Conservation (phyloP, 2,797 vertebrate species). For the Catostomus latipinnis region DNA sequence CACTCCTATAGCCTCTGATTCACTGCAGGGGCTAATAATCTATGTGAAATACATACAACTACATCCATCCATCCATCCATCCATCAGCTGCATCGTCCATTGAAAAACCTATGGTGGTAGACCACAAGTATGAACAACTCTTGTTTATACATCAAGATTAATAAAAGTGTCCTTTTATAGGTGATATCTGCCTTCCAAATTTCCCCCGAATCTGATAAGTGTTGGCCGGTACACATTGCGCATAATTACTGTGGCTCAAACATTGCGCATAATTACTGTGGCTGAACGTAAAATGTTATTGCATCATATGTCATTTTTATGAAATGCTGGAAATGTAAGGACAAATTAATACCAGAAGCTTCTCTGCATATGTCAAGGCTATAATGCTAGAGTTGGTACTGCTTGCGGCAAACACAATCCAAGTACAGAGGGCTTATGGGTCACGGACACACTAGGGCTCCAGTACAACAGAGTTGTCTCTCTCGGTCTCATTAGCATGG, state of each 20-base stretch:
- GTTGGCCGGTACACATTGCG: background rate
- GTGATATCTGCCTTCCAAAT: background rate
- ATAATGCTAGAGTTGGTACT: background rate
- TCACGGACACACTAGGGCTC: slow-evolving; percentile 7
- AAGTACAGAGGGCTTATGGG: slow-evolving; percentile 29
- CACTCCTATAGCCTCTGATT: slow-evolving; percentile 1
- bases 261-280: slow-evolving; percentile 3
- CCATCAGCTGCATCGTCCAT: background rate
- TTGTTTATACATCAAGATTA: too few species aligned
- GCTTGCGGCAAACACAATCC: slow-evolving; percentile 3
- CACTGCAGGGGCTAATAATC: slow-evolving; percentile 16
- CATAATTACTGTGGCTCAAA: slow-evolving; percentile 9
- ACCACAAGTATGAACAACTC: background rate
- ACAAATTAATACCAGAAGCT: background rate
- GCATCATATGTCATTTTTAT: slow-evolving; percentile 2
- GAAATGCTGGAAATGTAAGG: background rate
- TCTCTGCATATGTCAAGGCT: background rate
- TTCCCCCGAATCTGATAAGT: background rate
- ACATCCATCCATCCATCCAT: too few species aligned
- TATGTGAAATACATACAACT: background rate
- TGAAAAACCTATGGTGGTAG: background rate
- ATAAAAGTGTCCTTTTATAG: background rate
- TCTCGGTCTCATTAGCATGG: slow-evolving; percentile 25
- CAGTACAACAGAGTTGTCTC: slow-evolving; percentile 8
- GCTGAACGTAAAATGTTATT: slow-evolving; percentile 4